Base-by-base conservation (phyloP, 2,888 invertebrate genomes). In the Aphelenchoides bicaudatus region DNA sequence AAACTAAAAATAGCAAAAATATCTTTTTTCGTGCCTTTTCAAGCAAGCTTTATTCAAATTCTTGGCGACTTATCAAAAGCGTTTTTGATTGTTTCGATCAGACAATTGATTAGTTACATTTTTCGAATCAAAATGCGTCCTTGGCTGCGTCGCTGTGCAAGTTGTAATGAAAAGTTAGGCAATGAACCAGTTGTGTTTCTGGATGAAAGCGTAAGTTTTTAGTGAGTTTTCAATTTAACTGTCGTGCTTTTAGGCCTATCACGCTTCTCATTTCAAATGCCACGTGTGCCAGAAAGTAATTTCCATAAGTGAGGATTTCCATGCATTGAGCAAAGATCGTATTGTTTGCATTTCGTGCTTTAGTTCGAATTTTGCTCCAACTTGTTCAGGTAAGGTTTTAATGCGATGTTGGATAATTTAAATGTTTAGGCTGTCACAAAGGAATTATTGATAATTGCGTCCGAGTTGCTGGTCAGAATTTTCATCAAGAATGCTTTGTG, bases 141-240 rank as follows among this genome's bases (percentile, higher is more conserved):
- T 13, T 34, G 34, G 34, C 34, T 34, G 13, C 43, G 43, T 6
- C 43, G 43, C 25, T 43, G 43, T n/a, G 43, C 23, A 8, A 21
- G 10, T 6, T 43, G 43, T 37, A 37, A 50, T 6, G 29, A 50
- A 21, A 38, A 5, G 31, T 61, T 91, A 91, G 83, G 92, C 91
- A 85, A 92, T 92, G 82, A 93, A 87, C 86, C 93, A 98, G 82
- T 96, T 87, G 85, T 98, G 96, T 86, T 96, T n/a, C n/a, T n/a
- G n/a, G n/a, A n/a, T n/a, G n/a, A n/a, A n/a, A n/a, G n/a, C n/a
- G n/a, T n/a, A n/a, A n/a, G n/a, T n/a, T n/a, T n/a, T n/a, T n/a
- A n/a, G n/a, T n/a, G n/a, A 96, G 8, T 72, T 72, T 79, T 94
- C 96, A 78, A 96, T 96, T 23, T 16, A 34, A 34, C 31, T 37